Base-by-base conservation (phyloP, 2,113 vertebrate genomes). In the Salvator merianae region DNA sequence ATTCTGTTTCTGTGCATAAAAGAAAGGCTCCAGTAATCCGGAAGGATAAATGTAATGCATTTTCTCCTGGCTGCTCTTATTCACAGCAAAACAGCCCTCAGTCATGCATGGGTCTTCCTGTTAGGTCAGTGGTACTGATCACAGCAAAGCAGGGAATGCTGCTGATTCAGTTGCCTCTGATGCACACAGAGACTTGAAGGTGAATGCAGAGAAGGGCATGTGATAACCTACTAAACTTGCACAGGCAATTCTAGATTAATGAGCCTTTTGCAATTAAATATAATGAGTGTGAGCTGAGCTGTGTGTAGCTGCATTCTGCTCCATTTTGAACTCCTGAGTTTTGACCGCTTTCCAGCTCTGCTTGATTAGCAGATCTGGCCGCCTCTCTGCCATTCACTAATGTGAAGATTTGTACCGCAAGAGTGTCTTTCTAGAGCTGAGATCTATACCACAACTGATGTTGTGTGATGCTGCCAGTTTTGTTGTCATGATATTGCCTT, bases 201-300 rank as follows among this genome's bases (percentile, higher is more conserved):
- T 83, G 83, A 59, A 73, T 79, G 55, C 50, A 84, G 78, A 77
- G 84, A 82, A 38, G 0, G 0, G 32, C 7, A 4, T 2, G 24
- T 1, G 85, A 86, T 59, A n/a, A 1, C 70, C 66, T 77, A 77
- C 81, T 83, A 34, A 34, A 53, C 0, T 0, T 30, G 6, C 53
- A 12, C 38, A 82, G 72, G 43, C 76, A 66, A 85, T 88, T 84
- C 63, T 47, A 74, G 34, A 85, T 77, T 72, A 89, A 87, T 28
- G 66, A 88, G 38, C 79, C 82, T 40, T 90, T 87, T 84, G 47
- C 79, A 91, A 77, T 90, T 36, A 83, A 84, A 63, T 55, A 77
- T 59, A 87, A 82, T 24, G 26, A 74, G 53, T 0, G 0, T 55
- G 83, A 86, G 88, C 89, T 50, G 34, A 72, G 53, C 85, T 86